Conservation (phyloP, 2,113 vertebrate genomes). For the Aythya baeri region DNA sequence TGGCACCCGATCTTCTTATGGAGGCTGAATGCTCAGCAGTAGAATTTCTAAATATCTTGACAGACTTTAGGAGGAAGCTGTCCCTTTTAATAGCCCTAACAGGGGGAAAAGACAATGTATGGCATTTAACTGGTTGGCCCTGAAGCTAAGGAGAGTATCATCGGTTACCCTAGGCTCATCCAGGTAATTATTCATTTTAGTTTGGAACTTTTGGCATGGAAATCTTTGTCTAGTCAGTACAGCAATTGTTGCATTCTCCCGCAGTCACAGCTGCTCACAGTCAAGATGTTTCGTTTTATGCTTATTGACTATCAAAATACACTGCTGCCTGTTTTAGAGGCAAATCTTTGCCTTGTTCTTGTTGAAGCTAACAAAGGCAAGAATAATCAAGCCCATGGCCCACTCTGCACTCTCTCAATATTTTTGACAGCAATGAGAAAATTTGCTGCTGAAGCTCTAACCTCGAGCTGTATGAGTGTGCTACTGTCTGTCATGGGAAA, state of each 20-base stretch:
- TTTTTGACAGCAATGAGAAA: neutral
- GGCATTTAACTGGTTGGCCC: neutral
- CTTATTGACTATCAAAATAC: neutral
- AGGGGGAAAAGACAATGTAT: neutral
- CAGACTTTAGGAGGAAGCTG: neutral
- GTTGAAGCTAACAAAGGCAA: neutral
- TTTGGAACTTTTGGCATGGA: neutral
- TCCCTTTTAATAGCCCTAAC: neutral
- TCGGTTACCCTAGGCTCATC: neutral
- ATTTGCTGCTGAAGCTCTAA: neutral
- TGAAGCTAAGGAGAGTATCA: neutral
- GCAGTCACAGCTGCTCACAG: neutral
- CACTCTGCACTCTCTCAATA: neutral
- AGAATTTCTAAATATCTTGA: neutral
- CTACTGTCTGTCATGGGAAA: neutral
- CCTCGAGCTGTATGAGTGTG: rapidly evolving
- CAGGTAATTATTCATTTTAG: neutral
- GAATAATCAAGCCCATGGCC: neutral
- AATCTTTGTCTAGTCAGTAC: neutral
- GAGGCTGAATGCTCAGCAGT: neutral
- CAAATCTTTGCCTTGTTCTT: neutral
- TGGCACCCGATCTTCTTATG: neutral
- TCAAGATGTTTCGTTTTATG: neutral
- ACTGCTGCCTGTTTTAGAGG: neutral
- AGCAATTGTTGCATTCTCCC: neutral